Percentiles rank a stretch among this genome's conserved stretches.
These are phyloP conservation scores for Pseudococcus jackbeardsleyi DNA, from an alignment of 2,888 invertebrate genomes.

Conservation along the genomic window DNA sequence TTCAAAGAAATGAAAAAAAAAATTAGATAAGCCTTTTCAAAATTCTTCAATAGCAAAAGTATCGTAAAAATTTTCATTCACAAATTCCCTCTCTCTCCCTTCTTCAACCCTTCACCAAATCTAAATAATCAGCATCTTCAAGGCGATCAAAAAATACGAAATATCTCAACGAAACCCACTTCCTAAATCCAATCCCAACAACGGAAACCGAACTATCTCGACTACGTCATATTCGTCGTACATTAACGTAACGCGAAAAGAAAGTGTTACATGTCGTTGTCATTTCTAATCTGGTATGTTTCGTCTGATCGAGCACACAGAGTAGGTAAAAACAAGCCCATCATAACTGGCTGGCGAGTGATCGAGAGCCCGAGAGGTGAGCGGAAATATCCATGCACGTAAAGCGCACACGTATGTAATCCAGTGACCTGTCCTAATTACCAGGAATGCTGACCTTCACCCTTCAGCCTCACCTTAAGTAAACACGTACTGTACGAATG, in stretches of 20 bases:
- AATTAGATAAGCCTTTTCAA: too few species aligned
- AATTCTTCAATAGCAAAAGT: too few species aligned
- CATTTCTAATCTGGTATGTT: slow-evolving; percentile 31
- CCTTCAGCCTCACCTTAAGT: slow-evolving; percentile 59
- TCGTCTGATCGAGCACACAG: slow-evolving; percentile 23
- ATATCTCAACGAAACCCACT: too few species aligned
- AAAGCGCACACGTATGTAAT: slow-evolving; percentile 49
- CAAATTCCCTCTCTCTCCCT: too few species aligned
- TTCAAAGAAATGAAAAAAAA: too few species aligned
- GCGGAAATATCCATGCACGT: slow-evolving; percentile 25
- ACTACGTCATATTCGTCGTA: not conserved
- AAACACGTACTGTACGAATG: not conserved
- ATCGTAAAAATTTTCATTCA: too few species aligned
- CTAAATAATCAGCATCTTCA: too few species aligned
- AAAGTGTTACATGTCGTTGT: slow-evolving; percentile 38
- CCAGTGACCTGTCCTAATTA: slow-evolving; percentile 63
- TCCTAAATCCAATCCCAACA: not conserved
- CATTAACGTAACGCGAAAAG: slow-evolving; percentile 36
- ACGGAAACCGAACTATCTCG: not conserved
- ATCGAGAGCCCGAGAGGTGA: slow-evolving; percentile 3
- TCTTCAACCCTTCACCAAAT: too few species aligned
- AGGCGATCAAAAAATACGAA: too few species aligned
- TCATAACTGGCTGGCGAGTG: not conserved
- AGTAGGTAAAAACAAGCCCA: slow-evolving; percentile 33
- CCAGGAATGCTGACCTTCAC: slow-evolving; percentile 61